A percentile compares a stretch with the other conserved stretches of the same genome.
Evolutionary conservation across 2,797 vertebrate genomes (phyloP).

Genomic region (Spea hammondii): DNA sequence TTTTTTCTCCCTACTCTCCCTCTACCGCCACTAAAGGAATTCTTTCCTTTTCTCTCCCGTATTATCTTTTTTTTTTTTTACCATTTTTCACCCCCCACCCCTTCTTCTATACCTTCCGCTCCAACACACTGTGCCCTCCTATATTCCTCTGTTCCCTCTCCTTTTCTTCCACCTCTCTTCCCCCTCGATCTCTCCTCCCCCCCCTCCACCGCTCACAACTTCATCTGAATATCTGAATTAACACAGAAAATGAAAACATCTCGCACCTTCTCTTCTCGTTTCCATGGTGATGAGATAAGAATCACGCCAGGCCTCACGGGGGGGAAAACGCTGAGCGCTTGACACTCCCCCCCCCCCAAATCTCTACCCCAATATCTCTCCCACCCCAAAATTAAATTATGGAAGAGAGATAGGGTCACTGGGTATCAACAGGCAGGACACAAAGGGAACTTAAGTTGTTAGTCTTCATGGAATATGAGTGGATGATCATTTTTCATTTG

Average conservation of each 20-base stretch:
- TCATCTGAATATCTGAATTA: slow-evolving; percentile 55
- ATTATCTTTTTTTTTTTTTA: background rate
- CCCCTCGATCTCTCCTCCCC: slow-evolving; percentile 30
- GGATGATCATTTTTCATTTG: background rate
- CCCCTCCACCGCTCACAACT: slow-evolving; percentile 46
- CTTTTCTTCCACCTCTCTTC: background rate
- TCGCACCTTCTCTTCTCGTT: slow-evolving; percentile 50
- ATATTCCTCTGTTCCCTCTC: too few species aligned
- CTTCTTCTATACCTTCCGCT: background rate
- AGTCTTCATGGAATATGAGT: background rate
- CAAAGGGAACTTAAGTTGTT: background rate
- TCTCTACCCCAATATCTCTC: slow-evolving; percentile 17
- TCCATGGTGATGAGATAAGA: slow-evolving; percentile 51
- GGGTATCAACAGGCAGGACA: background rate
- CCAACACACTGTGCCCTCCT: slow-evolving; percentile 11
- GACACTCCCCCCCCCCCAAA: slow-evolving; percentile 9
- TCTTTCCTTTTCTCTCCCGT: too few species aligned
- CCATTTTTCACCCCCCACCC: slow-evolving; percentile 16
- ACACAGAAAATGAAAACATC: slow-evolving; percentile 53
- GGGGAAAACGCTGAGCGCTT: slow-evolving; percentile 28
- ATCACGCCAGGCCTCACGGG: slow-evolving; percentile 44
- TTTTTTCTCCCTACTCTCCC: too few species aligned
- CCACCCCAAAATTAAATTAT: slow-evolving; percentile 13
- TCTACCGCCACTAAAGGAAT: too few species aligned
- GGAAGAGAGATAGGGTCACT: slow-evolving; percentile 8